Base-by-base conservation (phyloP, 2,888 invertebrate genomes). In the Pammene aurita region DNA sequence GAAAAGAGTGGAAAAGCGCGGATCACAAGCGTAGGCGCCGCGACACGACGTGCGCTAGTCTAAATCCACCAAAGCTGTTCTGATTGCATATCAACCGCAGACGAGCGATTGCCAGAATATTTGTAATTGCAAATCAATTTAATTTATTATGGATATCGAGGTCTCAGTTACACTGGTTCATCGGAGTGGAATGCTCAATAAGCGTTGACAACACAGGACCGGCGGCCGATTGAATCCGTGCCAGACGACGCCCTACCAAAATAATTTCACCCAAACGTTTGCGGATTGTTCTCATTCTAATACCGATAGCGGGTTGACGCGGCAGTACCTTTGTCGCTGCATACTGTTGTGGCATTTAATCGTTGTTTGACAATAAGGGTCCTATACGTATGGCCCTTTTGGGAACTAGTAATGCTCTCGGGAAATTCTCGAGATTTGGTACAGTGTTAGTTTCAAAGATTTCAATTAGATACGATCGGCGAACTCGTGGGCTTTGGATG, bases 181-280 rank as follows among this genome's bases (percentile, higher is more conserved):
- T 34, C 34, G 0, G 7, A 34, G 54, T n/a, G 7, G 7, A 26
- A 34, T 13, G 54, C 54, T 54, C 34, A 7, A 13, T 2, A 34
- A 34, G 54, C 54, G 34, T 34, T 10, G 34, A 34, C 7, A 34
- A 54, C n/a, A n/a, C n/a, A n/a, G n/a, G 7, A 7, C 34, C 34
- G 34, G 71, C 78, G 77, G 74, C 74, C 83, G 79, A 82, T 89
- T 90, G 90, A 90, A 89, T 75, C 79, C 74, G 83, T 90, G 89
- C 90, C 90, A 89, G 87, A 80, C 86, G 86, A 80, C 83, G 78
- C 80, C 79, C 80, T 77, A 88, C 89, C 84, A 84, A 90, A 90
- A 90, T 90, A 89, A 89, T 90, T 87, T 83, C 52, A 52, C 48
- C 35, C 60, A 52, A 62, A 62, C 41, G 62, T 62, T 52, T 38